A percentile compares a stretch with the other conserved stretches of the same genome.
Evolutionary conservation across 1,140 invertebrate genomes (phyloP).

Genomic region (Drosophila kohkoa): DNA sequence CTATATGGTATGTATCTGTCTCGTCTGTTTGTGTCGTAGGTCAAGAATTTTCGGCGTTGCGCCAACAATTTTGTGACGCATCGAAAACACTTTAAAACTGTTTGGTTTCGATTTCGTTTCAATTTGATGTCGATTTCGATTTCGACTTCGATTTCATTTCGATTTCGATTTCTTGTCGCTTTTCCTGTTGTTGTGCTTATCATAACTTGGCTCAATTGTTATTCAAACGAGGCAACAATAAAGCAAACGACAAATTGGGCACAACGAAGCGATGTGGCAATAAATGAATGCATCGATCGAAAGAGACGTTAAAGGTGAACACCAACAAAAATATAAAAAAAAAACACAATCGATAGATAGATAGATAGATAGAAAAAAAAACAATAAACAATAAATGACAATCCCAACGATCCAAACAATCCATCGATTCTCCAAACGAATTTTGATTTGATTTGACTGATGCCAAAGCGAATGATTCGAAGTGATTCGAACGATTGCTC

Average conservation of each 20-base stretch:
- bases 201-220: slow-evolving; percentile 48
- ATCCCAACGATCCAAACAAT: slow-evolving; percentile 30
- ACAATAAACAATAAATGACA: slow-evolving; percentile 37
- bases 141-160: slow-evolving; percentile 47
- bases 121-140: slow-evolving; percentile 22
- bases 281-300: slow-evolving; percentile 55
- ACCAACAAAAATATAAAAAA: neutral
- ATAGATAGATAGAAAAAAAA: too few species aligned
- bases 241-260: slow-evolving; percentile 39
- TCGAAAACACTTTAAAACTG: slow-evolving; percentile 17
- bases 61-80: slow-evolving; percentile 42
- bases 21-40: slow-evolving; percentile 57
- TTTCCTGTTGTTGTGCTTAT: slow-evolving; percentile 20
- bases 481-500: slow-evolving; percentile 39
- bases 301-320: slow-evolving; percentile 43
- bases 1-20: slow-evolving; percentile 17
- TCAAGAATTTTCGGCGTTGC: slow-evolving; percentile 55
- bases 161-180: slow-evolving; percentile 32
- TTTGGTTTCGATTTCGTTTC: slow-evolving; percentile 3
- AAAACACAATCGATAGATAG: too few species aligned
- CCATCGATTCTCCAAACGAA: slow-evolving; percentile 23
- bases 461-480: slow-evolving; percentile 19
- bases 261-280: slow-evolving; percentile 52
- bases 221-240: slow-evolving; percentile 44
- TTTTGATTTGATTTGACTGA: slow-evolving; percentile 22